These are phyloP conservation scores for Portunus trituberculatus DNA, from an alignment of 1,140 invertebrate species.

Conservation along the genomic window DNA sequence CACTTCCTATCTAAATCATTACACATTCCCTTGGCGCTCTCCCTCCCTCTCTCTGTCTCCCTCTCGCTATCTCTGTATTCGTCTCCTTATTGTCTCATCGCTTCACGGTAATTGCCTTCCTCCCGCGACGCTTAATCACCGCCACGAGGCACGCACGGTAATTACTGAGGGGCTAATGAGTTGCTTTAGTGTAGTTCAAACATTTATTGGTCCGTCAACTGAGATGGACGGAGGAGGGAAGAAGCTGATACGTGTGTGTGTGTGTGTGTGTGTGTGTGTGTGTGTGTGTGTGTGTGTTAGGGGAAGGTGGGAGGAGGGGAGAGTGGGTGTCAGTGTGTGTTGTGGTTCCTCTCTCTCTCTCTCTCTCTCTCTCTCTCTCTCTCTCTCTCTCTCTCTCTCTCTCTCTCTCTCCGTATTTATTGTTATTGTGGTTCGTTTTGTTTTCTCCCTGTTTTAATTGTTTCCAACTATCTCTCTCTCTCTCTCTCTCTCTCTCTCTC, in stretches of 20 bases:
- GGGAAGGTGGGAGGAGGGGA: too few relatives aligned
- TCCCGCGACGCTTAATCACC: background rate
- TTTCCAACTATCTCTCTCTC: background rate
- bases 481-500: background rate
- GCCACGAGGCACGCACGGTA: background rate
- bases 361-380: slow-evolving; percentile 10
- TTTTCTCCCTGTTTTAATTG: slow-evolving; percentile 23
- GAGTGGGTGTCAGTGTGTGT: too few relatives aligned
- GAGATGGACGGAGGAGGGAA: background rate
- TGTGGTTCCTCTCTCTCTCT: background rate
- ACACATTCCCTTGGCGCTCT: background rate
- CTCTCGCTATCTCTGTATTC: background rate
- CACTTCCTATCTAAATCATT: too few relatives aligned
- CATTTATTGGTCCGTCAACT: background rate
- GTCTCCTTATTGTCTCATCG: background rate
- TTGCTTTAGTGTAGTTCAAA: background rate
- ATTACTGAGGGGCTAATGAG: background rate
- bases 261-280: too few relatives aligned
- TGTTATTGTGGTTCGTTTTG: background rate
- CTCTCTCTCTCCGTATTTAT: slow-evolving; percentile 2
- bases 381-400: slow-evolving; percentile 20
- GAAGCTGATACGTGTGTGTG: background rate
- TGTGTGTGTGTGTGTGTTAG: too few relatives aligned
- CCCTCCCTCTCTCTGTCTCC: background rate
- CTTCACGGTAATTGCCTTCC: background rate